Conservation (phyloP, 2,888 invertebrate genomes). For the Beris chalybata region DNA sequence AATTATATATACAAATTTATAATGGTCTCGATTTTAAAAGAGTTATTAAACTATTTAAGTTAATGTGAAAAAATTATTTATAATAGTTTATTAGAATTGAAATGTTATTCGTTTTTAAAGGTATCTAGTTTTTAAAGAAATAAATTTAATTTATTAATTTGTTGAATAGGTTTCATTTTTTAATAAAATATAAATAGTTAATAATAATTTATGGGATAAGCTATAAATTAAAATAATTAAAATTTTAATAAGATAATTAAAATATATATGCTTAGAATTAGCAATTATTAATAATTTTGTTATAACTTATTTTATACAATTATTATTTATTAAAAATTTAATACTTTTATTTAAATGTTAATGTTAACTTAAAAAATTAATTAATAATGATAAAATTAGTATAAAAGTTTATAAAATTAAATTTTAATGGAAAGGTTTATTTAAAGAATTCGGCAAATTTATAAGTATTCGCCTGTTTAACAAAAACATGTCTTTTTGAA, state of each 20-base stretch:
- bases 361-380: conserved; percentile 55
- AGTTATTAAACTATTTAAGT: conserved; percentile 62
- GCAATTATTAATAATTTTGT: conserved; percentile 59
- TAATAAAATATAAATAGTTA: conserved; percentile 48
- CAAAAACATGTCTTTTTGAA: conserved; percentile 74
- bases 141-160: conserved; percentile 59
- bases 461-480: conserved; percentile 69
- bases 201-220: conserved; percentile 63
- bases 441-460: conserved; percentile 67
- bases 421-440: conserved; percentile 53
- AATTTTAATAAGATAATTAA: conserved; percentile 53
- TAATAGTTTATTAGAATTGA: conserved; percentile 65
- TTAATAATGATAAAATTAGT: conserved; percentile 65
- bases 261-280: conserved; percentile 63
- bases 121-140: conserved; percentile 71
- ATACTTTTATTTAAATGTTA: conserved; percentile 55
- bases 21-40: conserved; percentile 66
- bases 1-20: conserved; percentile 26
- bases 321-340: conserved; percentile 56
- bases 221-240: conserved; percentile 64
- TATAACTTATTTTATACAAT: conserved; percentile 58
- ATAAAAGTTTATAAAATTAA: conserved; percentile 48
- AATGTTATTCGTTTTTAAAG: conserved; percentile 67
- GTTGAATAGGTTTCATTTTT: conserved; percentile 50
- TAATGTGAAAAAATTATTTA: conserved; percentile 66